phyloP scores from a whole-genome alignment of 2,888 invertebrate genomes.

The Cryptocephalus moraei region DNA sequence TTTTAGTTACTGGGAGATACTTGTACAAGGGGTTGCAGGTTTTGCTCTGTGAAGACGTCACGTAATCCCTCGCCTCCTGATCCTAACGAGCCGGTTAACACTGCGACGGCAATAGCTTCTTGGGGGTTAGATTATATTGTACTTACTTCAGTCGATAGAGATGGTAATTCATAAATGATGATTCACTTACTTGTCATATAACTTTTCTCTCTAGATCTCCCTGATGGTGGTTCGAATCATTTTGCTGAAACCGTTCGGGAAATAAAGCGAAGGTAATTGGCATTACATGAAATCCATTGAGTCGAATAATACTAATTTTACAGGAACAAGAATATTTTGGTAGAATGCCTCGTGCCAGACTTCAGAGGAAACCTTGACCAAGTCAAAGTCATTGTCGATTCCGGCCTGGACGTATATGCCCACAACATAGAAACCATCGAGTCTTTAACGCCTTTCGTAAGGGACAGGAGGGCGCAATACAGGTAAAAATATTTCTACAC shows the following conservation, averaged over 20 bases:
- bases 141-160: conserved; percentile 94
- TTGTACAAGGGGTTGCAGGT: conserved; percentile 95
- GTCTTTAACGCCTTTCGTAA: conserved; percentile 77
- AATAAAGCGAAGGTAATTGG: conserved; percentile 51
- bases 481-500: conserved; percentile 32
- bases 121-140: conserved; percentile 98
- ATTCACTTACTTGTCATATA: background rate
- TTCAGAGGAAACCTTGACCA: conserved; percentile 74
- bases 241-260: conserved; percentile 85
- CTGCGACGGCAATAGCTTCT: conserved; percentile 80
- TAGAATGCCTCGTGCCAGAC: conserved; percentile 95
- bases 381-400: conserved; percentile 63
- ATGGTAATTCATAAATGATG: conserved; percentile 50
- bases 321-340: conserved; percentile 74
- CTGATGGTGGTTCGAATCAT: conserved; percentile 90
- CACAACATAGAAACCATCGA: conserved; percentile 98
- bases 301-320: conserved; percentile 8
- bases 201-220: conserved; percentile 59
- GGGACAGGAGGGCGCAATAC: conserved; percentile 89
- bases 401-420: conserved; percentile 92
- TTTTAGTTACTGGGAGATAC: conserved; percentile 92
- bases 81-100: conserved; percentile 81
- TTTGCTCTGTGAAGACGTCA: conserved; percentile 97
- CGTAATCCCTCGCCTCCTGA: conserved; percentile 82
- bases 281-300: background rate